These are phyloP conservation scores for Nibea coibor DNA, from an alignment of 2,113 vertebrate species.

Conservation along the genomic window DNA sequence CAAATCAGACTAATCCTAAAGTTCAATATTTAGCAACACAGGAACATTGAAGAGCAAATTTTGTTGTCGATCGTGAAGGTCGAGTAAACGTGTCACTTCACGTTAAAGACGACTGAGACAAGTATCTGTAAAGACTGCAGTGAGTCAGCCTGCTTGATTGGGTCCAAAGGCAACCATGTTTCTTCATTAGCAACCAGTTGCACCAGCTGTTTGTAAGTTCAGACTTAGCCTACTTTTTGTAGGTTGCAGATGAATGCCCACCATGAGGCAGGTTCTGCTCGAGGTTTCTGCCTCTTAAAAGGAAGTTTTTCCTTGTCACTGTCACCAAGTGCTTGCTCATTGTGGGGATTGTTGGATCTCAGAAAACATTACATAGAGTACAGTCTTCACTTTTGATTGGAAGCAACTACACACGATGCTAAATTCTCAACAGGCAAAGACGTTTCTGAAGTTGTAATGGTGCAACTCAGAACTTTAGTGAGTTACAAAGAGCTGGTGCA, in stretches of 20 bases:
- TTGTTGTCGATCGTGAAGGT: neutral
- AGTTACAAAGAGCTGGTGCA: constrained; percentile 9
- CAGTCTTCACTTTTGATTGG: too few relatives aligned
- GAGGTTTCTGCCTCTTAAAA: too few relatives aligned
- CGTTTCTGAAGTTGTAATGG: neutral
- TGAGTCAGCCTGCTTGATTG: neutral
- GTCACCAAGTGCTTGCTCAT: too few relatives aligned
- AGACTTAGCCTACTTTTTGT: neutral
- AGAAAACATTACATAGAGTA: too few relatives aligned
- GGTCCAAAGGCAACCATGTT: neutral
- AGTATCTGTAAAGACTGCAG: neutral
- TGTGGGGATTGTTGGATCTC: too few relatives aligned
- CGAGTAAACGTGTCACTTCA: neutral
- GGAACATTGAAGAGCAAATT: neutral
- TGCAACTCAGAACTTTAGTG: neutral
- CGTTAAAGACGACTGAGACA: neutral
- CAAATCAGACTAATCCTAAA: too few relatives aligned
- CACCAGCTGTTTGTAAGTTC: neutral
- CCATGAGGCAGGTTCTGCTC: too few relatives aligned
- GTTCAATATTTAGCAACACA: neutral
- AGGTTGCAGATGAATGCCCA: too few relatives aligned
- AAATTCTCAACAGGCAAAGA: too few relatives aligned
- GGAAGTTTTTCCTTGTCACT: too few relatives aligned
- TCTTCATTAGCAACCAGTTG: neutral
- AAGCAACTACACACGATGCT: too few relatives aligned